phyloP scores from a whole-genome alignment of 1,140 invertebrate species.

The Patella vulgata region DNA sequence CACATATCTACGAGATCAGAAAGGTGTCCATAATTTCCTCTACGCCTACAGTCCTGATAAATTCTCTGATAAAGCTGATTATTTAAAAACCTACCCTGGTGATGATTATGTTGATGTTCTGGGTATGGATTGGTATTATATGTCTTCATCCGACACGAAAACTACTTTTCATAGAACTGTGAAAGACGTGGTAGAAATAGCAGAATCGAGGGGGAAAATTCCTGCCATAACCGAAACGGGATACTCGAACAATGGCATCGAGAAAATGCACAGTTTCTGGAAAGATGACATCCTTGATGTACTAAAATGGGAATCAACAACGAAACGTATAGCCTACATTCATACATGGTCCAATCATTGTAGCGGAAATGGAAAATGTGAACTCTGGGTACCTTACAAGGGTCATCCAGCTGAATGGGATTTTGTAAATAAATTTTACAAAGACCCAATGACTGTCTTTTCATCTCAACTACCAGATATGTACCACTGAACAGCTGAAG shows the following conservation, averaged over 20 bases:
- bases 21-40: too few relatives aligned
- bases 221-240: slow-evolving; percentile 2
- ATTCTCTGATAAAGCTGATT: too few relatives aligned
- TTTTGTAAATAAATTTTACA: slow-evolving; percentile 1
- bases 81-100: too few relatives aligned
- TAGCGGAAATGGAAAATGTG: not conserved
- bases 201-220: slow-evolving; percentile 5
- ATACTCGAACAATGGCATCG: not conserved
- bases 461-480: too few relatives aligned
- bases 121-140: too few relatives aligned
- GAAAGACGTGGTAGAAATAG: not conserved
- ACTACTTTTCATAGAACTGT: too few relatives aligned
- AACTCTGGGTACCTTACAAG: slow-evolving; percentile 7
- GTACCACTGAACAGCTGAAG: too few relatives aligned
- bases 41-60: too few relatives aligned
- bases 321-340: slow-evolving; percentile 6
- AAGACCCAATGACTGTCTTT: not conserved
- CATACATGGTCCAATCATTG: slow-evolving; percentile 7
- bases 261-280: not conserved
- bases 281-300: not conserved
- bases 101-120: too few relatives aligned
- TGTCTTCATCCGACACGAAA: too few relatives aligned
- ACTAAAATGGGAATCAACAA: not conserved
- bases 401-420: slow-evolving; percentile 3
- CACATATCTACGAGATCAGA: too few relatives aligned